Evolutionary conservation across 2,888 invertebrate genomes (phyloP).

Genomic region (Quadroppia sp.): DNA sequence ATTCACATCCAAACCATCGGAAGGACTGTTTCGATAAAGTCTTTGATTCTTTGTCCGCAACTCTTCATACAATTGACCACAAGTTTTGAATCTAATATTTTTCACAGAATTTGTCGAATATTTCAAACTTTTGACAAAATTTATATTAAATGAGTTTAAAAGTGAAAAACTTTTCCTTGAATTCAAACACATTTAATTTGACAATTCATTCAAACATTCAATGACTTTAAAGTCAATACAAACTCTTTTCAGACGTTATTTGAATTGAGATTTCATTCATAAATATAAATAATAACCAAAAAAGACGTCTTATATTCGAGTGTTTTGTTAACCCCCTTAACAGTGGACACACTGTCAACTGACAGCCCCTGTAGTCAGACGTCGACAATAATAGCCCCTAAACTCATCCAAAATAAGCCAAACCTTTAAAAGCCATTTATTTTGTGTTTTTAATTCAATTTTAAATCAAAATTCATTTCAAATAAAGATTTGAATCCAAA

Average conservation of each 20-base stretch:
- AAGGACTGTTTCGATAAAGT: constrained; percentile 32
- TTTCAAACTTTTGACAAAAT: not conserved
- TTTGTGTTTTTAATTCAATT: not conserved
- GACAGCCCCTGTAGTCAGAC: not conserved
- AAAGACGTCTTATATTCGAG: not conserved
- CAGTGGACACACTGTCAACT: not conserved
- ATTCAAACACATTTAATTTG: not conserved
- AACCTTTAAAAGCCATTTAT: not conserved
- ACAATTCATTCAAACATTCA: too few species aligned
- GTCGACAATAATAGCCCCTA: not conserved
- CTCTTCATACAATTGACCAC: constrained; percentile 30
- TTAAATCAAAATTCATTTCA: not conserved
- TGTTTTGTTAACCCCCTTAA: not conserved
- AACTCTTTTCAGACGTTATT: too few species aligned
- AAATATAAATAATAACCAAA: not conserved
- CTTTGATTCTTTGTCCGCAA: not conserved
- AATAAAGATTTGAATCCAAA: not conserved
- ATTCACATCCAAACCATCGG: not conserved
- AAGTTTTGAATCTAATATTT: constrained; percentile 24
- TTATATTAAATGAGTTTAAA: not conserved
- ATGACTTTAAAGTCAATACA: too few species aligned
- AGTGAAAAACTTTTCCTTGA: not conserved
- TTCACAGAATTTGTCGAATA: constrained; percentile 12
- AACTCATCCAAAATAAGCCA: not conserved
- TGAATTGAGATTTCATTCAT: not conserved